Evolutionary conservation across 2,797 vertebrate species (phyloP).

Genomic region (Epinephelus coioides): DNA sequence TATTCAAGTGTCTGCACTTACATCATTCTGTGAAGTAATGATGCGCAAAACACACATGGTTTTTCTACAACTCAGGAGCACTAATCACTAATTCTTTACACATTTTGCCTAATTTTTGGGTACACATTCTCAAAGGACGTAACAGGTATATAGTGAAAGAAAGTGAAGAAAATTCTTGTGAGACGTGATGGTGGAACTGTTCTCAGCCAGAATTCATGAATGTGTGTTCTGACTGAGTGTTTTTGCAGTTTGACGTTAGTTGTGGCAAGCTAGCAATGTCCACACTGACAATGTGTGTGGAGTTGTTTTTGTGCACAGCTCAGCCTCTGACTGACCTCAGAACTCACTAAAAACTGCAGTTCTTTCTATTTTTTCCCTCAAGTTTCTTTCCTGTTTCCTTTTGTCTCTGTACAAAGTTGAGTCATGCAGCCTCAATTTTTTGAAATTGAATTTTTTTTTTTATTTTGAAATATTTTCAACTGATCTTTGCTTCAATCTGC

Average conservation of each 20-base stretch:
- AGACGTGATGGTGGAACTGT: neutral
- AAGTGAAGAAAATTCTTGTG: neutral
- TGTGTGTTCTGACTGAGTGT: neutral
- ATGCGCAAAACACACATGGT: neutral
- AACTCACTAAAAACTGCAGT: neutral
- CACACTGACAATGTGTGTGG: neutral
- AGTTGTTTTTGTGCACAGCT: neutral
- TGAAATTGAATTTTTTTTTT: too few relatives aligned
- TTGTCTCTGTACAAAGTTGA: neutral
- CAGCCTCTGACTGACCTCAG: constrained; percentile 5
- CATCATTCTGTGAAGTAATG: neutral
- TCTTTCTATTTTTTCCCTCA: neutral
- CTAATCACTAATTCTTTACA: too few relatives aligned
- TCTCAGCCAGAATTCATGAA: neutral
- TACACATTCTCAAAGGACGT: too few relatives aligned
- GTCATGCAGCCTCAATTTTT: neutral
- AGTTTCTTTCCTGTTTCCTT: neutral
- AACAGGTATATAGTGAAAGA: too few relatives aligned
- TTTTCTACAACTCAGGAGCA: too few relatives aligned
- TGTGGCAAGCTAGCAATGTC: neutral
- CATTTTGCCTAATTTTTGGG: too few relatives aligned
- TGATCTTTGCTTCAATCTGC: neutral
- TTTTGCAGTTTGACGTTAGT: neutral
- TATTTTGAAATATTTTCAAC: neutral
- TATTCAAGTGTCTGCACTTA: neutral